A percentile compares a stretch with the other conserved stretches of the same genome.
Conservation (phyloP, 2,113 vertebrate genomes). For the Tragulus kanchil region DNA sequence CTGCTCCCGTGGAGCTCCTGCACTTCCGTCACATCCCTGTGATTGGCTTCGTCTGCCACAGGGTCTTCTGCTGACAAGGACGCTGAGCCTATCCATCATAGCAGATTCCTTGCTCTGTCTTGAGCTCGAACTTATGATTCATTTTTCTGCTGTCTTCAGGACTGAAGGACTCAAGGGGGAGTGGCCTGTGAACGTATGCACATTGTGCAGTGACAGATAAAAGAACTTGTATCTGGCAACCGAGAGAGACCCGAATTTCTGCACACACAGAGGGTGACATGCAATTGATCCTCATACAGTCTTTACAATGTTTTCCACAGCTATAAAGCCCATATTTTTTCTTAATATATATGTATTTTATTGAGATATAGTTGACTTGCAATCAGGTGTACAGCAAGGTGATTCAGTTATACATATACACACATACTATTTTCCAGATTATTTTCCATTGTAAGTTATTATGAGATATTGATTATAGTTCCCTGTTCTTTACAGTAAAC, state of each 20-base stretch:
- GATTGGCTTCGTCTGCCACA: neutral
- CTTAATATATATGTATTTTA: neutral
- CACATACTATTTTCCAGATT: neutral
- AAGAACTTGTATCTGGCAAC: neutral
- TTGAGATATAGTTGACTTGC: neutral
- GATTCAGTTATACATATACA: neutral
- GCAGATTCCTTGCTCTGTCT: neutral
- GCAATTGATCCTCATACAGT: neutral
- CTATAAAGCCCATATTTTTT: neutral
- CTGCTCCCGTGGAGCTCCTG: neutral
- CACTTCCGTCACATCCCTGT: neutral
- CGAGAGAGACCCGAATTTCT: neutral
- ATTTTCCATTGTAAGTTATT: neutral
- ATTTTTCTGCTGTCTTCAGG: conserved; percentile 11
- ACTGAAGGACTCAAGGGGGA: neutral
- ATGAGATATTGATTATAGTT: neutral
- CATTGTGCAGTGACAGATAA: conserved; percentile 5
- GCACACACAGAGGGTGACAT: neutral
- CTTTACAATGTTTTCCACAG: neutral
- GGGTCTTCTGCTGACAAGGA: neutral
- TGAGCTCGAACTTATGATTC: conserved; percentile 12
- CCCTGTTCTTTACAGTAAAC: neutral
- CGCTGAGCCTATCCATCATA: neutral
- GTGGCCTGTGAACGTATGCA: neutral
- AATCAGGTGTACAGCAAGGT: neutral